phyloP scores from a whole-genome alignment of 2,888 invertebrate genomes.

The Lasioglossum lativentre region DNA sequence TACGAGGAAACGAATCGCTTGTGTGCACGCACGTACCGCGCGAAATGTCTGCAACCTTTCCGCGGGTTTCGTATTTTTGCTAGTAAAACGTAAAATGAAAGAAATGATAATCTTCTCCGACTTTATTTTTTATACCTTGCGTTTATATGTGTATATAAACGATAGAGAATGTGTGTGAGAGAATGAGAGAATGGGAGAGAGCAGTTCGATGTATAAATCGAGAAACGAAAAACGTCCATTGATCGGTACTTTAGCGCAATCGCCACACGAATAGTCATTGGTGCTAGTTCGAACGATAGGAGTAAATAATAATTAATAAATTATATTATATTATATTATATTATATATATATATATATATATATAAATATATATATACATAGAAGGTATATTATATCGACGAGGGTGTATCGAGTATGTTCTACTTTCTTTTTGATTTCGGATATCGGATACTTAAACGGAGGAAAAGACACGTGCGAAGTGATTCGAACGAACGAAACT shows the following conservation, averaged over 20 bases:
- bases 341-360: slow-evolving; percentile 24
- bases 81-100: slow-evolving; percentile 33
- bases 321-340: slow-evolving; percentile 15
- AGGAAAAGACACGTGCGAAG: neutral
- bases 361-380: neutral
- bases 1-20: slow-evolving; percentile 46
- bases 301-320: slow-evolving; percentile 38
- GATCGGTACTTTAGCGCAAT: slow-evolving; percentile 40
- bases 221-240: slow-evolving; percentile 49
- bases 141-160: slow-evolving; percentile 60
- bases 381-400: neutral
- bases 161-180: slow-evolving; percentile 15
- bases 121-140: slow-evolving; percentile 74
- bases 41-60: slow-evolving; percentile 4
- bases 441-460: slow-evolving; percentile 34
- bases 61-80: slow-evolving; percentile 35
- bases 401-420: slow-evolving; percentile 42
- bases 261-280: slow-evolving; percentile 60
- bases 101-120: slow-evolving; percentile 64
- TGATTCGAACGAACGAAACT: slow-evolving; percentile 13
- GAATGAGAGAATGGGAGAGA: neutral
- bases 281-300: slow-evolving; percentile 64
- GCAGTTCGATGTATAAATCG: slow-evolving; percentile 31
- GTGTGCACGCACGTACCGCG: slow-evolving; percentile 10
- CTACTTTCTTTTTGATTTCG: slow-evolving; percentile 35